phyloP scores from a whole-genome alignment of 2,888 invertebrate genomes.

The Caenorhabditis virilis region DNA sequence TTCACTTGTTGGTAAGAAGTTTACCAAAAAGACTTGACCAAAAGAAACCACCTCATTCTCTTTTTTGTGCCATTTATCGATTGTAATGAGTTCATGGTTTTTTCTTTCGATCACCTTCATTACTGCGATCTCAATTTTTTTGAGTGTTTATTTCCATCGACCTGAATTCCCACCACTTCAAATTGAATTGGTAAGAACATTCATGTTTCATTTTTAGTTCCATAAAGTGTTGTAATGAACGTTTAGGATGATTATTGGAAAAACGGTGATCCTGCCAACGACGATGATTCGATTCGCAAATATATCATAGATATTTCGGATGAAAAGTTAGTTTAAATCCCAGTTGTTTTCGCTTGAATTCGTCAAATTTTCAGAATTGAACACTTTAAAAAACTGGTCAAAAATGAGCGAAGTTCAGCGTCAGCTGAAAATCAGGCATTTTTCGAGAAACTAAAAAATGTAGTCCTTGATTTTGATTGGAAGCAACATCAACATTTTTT shows the following conservation, averaged over 20 bases:
- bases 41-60: slow-evolving; percentile 2
- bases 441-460: slow-evolving; percentile 37
- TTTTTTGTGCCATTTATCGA: background rate
- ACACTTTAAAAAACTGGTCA: slow-evolving; percentile 5
- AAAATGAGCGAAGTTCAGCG: slow-evolving; percentile 10
- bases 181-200: slow-evolving; percentile 18
- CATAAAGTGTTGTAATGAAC: no score
- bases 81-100: slow-evolving; percentile 28
- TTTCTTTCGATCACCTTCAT: slow-evolving; percentile 18
- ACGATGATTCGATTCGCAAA: slow-evolving; percentile 27
- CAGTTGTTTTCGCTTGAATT: background rate
- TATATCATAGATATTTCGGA: slow-evolving; percentile 19
- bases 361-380: slow-evolving; percentile 4
- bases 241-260: slow-evolving; percentile 33
- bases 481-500: slow-evolving; percentile 55
- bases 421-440: slow-evolving; percentile 3
- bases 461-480: slow-evolving; percentile 52
- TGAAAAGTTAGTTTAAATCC: slow-evolving; percentile 2
- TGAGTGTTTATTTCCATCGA: slow-evolving; percentile 18
- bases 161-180: slow-evolving; percentile 22
- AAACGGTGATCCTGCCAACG: slow-evolving; percentile 21
- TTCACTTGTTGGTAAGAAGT: no score
- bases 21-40: no score
- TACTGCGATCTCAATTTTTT: slow-evolving; percentile 17
- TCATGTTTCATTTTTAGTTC: no score